Conservation (phyloP, 2,797 vertebrate genomes). For the Staurois parvus region DNA sequence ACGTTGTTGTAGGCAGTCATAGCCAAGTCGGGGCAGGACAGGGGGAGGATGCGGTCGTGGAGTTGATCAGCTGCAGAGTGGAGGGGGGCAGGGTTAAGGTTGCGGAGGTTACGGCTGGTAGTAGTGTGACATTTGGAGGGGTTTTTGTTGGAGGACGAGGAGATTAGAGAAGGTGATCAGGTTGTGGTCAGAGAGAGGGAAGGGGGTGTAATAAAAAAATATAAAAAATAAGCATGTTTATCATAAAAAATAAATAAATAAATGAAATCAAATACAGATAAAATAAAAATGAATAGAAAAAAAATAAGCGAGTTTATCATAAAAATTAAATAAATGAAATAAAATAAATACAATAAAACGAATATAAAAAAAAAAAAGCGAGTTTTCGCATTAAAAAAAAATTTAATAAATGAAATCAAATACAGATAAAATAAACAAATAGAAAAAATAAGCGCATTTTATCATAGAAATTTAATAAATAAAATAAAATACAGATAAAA, state of each 20-base stretch:
- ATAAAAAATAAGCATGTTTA: not conserved
- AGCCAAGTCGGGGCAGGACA: too few relatives aligned
- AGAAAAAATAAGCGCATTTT: not conserved
- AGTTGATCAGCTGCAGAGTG: too few relatives aligned
- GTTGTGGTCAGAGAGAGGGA: too few relatives aligned
- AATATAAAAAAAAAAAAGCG: too few relatives aligned
- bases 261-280: not conserved
- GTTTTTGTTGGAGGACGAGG: too few relatives aligned
- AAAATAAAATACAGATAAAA: not conserved
- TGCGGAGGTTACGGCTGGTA: too few relatives aligned
- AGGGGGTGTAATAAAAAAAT: not conserved
- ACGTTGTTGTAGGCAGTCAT: too few relatives aligned
- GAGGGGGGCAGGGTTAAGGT: too few relatives aligned
- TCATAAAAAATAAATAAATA: not conserved
- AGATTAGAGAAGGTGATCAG: too few relatives aligned
- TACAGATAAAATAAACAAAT: not conserved
- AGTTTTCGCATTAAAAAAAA: not conserved
- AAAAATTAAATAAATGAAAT: not conserved
- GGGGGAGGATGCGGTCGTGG: too few relatives aligned
- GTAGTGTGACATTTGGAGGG: too few relatives aligned
- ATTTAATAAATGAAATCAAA: not conserved
- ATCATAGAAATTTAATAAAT: not conserved
- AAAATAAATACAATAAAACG: too few relatives aligned
- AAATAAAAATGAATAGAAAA: not conserved
- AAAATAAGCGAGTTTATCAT: not conserved